These are phyloP conservation scores for Ctenomys sociabilis DNA, from an alignment of 2,113 vertebrate genomes.

Conservation along the genomic window DNA sequence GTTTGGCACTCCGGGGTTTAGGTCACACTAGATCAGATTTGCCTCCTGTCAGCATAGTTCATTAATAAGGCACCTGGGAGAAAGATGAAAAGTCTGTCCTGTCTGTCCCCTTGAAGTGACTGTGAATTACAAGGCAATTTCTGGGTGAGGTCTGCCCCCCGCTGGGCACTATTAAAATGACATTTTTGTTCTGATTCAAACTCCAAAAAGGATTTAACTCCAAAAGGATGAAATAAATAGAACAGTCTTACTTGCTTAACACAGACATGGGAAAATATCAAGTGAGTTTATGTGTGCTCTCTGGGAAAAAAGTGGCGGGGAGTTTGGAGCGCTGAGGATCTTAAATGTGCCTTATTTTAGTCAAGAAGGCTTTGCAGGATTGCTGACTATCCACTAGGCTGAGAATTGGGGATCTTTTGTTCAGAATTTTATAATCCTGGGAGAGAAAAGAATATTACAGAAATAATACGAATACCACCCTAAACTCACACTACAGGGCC, in stretches of 20 bases:
- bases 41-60: not conserved
- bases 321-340: not conserved
- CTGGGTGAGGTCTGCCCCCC: conserved; percentile 80
- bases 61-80: conserved; percentile 1
- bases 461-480: not conserved
- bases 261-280: not conserved
- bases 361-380: not conserved
- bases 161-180: conserved; percentile 66
- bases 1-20: not conserved
- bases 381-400: not conserved
- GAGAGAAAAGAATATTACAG: not conserved
- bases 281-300: not conserved
- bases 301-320: not conserved
- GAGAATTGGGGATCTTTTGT: not conserved
- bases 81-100: conserved; percentile 19
- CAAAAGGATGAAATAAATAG: not conserved
- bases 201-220: not conserved
- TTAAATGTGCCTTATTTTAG: not conserved
- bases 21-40: not conserved
- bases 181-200: conserved; percentile 28
- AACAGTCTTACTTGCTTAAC: conserved; percentile 16
- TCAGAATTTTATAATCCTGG: not conserved
- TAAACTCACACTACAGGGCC: not conserved
- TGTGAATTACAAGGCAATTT: conserved; percentile 54
- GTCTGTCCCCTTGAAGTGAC: not conserved